Base-by-base conservation (phyloP, 2,888 invertebrate species). In the Candidula unifasciata region DNA sequence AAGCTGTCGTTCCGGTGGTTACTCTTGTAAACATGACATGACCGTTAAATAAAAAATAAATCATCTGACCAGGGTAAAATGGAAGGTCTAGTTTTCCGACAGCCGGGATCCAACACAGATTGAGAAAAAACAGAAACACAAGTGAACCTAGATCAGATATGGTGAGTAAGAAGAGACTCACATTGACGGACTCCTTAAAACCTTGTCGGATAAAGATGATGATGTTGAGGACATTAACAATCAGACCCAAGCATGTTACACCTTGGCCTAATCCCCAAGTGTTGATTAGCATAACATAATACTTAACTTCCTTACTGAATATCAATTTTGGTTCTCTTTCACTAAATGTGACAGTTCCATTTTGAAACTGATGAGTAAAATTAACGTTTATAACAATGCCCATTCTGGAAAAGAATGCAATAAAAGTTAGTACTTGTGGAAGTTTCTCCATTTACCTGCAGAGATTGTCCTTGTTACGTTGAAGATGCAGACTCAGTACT, bases 91-190 rank as follows among this genome's bases (percentile, higher is more conserved):
- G 21, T 44, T 2, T n/a, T 1, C 5, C 8, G 21, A 73, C 24
- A 24, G 73, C 3, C 6, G 73, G 73, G 1, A 37, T 37, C n/a
- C 18, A 73, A 18, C 73, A 73, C 21, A 73, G 33, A 10, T 73
- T 37, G 21, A 35, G 21, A 3, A 73, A 44, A 10, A 33, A 73
- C 3, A 37, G 44, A n/a, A 37, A 44, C 13, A 21, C 44, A 1
- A 73, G n/a, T n/a, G 73, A 73, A 3, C 44, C 73, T 10, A 73
- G 10, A 24, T 73, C 73, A 37, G 73, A 73, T 44, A 44, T 73
- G 35, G 73, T 44, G 5, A 73, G 73, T 0, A 35, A 18, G 24
- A 73, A 37, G 0, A 73, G 73, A 73, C 73, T 73, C 8, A 37
- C 24, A 21, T 73, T 73, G 2, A 44, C 37, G 24, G 73, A 37